Percentiles rank a stretch among this genome's conserved stretches.
Evolutionary conservation across 2,888 invertebrate species (phyloP).

Genomic region (Salpingus planirostris): DNA sequence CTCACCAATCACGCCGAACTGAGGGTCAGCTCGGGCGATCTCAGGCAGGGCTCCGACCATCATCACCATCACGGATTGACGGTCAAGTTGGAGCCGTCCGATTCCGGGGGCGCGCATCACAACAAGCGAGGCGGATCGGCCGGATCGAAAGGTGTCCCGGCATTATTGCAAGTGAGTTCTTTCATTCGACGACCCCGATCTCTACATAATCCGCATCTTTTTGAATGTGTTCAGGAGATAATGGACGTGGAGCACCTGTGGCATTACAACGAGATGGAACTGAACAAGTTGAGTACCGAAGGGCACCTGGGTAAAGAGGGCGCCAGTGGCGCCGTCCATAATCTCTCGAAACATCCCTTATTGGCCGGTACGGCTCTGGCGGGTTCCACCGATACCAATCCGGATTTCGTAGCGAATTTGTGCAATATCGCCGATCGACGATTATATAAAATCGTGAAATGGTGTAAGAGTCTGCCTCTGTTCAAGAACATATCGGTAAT

Average conservation of each 20-base stretch:
- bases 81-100: slow-evolving; percentile 46
- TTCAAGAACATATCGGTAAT: slow-evolving; percentile 90
- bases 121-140: slow-evolving; percentile 24
- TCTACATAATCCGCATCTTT: not conserved
- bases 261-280: slow-evolving; percentile 84
- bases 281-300: slow-evolving; percentile 52
- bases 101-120: slow-evolving; percentile 39
- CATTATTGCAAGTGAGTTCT: slow-evolving; percentile 57
- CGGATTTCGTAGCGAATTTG: slow-evolving; percentile 79
- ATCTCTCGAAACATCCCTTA: slow-evolving; percentile 46
- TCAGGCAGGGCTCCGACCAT: slow-evolving; percentile 33
- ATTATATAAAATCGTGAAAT: slow-evolving; percentile 94
- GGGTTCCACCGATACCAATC: slow-evolving; percentile 54
- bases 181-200: not conserved
- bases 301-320: slow-evolving; percentile 37
- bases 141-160: slow-evolving; percentile 47
- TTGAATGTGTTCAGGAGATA: slow-evolving; percentile 52
- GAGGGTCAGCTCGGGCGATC: slow-evolving; percentile 37
- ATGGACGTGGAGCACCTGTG: slow-evolving; percentile 94
- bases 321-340: slow-evolving; percentile 39
- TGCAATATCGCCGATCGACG: slow-evolving; percentile 93
- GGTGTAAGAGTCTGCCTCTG: slow-evolving; percentile 94
- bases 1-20: slow-evolving; percentile 43
- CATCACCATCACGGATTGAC: slow-evolving; percentile 33
- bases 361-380: slow-evolving; percentile 47